These are phyloP conservation scores for Thyatira batis DNA, from an alignment of 2,888 invertebrate genomes.

Conservation along the genomic window DNA sequence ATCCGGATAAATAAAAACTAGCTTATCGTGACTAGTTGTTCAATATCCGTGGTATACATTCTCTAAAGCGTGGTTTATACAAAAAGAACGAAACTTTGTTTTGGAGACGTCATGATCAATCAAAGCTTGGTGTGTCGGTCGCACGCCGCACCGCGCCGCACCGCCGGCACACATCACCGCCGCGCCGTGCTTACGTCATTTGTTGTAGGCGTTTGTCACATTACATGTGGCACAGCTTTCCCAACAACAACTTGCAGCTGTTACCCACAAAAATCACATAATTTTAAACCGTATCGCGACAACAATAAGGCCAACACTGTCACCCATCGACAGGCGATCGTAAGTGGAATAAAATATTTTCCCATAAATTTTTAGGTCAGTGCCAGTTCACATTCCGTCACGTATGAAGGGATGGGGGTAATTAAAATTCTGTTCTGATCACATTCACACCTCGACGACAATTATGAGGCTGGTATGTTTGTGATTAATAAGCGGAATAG, in stretches of 20 bases:
- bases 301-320: slow-evolving; percentile 24
- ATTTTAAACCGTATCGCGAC: slow-evolving; percentile 34
- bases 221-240: slow-evolving; percentile 43
- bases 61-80: slow-evolving; percentile 21
- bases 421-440: slow-evolving; percentile 71
- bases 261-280: slow-evolving; percentile 20
- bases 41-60: slow-evolving; percentile 17
- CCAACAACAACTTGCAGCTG: slow-evolving; percentile 22
- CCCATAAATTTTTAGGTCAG: slow-evolving; percentile 74
- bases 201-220: slow-evolving; percentile 56
- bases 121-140: slow-evolving; percentile 35
- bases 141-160: slow-evolving; percentile 9
- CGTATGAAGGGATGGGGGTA: slow-evolving; percentile 67
- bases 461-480: slow-evolving; percentile 35
- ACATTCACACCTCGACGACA: slow-evolving; percentile 59
- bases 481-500: slow-evolving; percentile 44
- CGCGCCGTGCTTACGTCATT: slow-evolving; percentile 56
- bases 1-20: slow-evolving; percentile 10
- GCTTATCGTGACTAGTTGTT: slow-evolving; percentile 5
- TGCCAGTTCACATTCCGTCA: slow-evolving; percentile 63
- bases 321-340: slow-evolving; percentile 21
- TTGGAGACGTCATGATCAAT: slow-evolving; percentile 52
- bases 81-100: slow-evolving; percentile 37
- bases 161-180: slow-evolving; percentile 35
- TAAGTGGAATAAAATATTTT: slow-evolving; percentile 51